A percentile compares a stretch with the other conserved stretches of the same genome.
phyloP scores from a whole-genome alignment of 1,140 invertebrate genomes.

The Leptinotarsa defecta region DNA sequence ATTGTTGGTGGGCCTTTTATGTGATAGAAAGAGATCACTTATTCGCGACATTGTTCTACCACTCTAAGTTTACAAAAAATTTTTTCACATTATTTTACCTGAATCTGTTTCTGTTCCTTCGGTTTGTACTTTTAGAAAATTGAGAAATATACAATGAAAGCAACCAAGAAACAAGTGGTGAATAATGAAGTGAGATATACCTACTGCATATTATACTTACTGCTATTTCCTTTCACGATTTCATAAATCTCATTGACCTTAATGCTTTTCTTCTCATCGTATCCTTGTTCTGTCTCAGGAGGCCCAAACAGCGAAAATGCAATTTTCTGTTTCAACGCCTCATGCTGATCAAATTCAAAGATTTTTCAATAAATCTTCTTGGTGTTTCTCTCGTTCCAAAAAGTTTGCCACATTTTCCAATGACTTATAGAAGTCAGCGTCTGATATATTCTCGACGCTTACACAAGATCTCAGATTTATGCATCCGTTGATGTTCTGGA shows the following conservation, averaged over 20 bases:
- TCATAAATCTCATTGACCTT: constrained; percentile 38
- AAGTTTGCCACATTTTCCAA: constrained; percentile 32
- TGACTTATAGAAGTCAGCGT: constrained; percentile 28
- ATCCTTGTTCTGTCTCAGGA: constrained; percentile 36
- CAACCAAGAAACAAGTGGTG: too few relatives aligned
- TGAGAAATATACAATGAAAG: too few relatives aligned
- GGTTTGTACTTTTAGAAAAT: too few relatives aligned
- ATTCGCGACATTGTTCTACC: too few relatives aligned
- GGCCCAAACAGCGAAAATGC: constrained; percentile 45
- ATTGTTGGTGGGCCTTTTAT: too few relatives aligned
- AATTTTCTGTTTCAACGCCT: constrained; percentile 46
- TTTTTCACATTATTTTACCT: too few relatives aligned
- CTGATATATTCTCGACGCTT: constrained; percentile 30
- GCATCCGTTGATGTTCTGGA: constrained; percentile 35
- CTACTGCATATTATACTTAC: constrained; percentile 39
- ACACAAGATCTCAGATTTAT: constrained; percentile 34
- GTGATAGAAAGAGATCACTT: too few relatives aligned
- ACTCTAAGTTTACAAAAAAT: too few relatives aligned
- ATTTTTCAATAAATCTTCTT: constrained; percentile 31
- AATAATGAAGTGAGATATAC: too few relatives aligned
- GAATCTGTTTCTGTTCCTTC: too few relatives aligned
- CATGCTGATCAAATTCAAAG: constrained; percentile 43
- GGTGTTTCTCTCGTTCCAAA: constrained; percentile 30
- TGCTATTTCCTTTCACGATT: constrained; percentile 33
- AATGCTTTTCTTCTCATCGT: constrained; percentile 35